Conservation (phyloP, 2,797 vertebrate species). For the Sandelia bainsii region DNA sequence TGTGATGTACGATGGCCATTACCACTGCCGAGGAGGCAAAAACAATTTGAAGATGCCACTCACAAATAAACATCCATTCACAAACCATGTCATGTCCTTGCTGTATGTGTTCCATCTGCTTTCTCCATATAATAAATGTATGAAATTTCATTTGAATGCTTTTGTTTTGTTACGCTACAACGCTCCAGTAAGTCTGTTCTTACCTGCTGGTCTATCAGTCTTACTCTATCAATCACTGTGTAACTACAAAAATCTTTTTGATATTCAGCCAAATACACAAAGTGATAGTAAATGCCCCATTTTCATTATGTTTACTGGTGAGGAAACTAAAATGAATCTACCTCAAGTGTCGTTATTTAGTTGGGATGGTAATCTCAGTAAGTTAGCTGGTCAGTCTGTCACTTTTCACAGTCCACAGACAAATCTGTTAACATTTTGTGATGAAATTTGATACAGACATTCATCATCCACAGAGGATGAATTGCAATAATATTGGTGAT, state of each 20-base stretch:
- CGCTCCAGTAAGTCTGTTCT: constrained; percentile 41
- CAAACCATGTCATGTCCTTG: constrained; percentile 36
- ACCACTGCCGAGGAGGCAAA: constrained; percentile 64
- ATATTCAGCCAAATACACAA: constrained; percentile 22
- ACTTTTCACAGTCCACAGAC: constrained; percentile 3
- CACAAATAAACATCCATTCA: constrained; percentile 59
- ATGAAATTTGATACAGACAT: no score
- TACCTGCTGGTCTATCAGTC: constrained; percentile 47
- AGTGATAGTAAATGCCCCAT: constrained; percentile 10
- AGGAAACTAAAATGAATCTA: neutral
- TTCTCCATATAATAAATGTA: constrained; percentile 30
- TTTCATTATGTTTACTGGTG: constrained; percentile 7
- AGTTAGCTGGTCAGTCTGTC: neutral
- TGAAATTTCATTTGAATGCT: constrained; percentile 49
- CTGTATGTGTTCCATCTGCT: constrained; percentile 50
- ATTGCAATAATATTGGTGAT: no score
- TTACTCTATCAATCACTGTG: constrained; percentile 29
- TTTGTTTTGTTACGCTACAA: constrained; percentile 35
- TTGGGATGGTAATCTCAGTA: neutral
- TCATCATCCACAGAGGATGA: no score
- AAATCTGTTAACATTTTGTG: no score
- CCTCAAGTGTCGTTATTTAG: neutral
- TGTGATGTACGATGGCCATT: constrained; percentile 80
- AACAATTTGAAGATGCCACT: constrained; percentile 66
- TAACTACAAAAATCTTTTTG: constrained; percentile 19